Base-by-base conservation (phyloP, 2,797 vertebrate genomes). In the Mormyrus hasselquistii region DNA sequence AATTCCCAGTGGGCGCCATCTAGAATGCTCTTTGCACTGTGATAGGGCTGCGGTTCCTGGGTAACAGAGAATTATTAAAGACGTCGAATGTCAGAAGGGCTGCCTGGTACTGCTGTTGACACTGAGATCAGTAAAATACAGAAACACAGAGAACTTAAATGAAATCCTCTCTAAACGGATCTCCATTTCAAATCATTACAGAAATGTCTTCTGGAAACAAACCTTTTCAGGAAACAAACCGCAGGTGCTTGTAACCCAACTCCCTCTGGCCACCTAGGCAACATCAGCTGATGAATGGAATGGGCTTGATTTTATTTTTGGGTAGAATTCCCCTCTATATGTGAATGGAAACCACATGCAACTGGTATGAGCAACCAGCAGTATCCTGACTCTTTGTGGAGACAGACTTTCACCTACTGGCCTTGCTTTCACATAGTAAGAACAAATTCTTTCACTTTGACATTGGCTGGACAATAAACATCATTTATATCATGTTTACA, bases 61-160 rank as follows among this genome's bases (percentile, higher is more conserved):
- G 73, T 79, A 44, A 79, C 41, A 79, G 38, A 44, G 73, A 79
- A 44, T 79, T 79, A 79, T 79, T 79, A 79, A 79, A 79, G 65
- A 38, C 38, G 7, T 79, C 2, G 2, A 41, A 44, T 79, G 73
- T 79, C 73, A 44, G 73, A 44, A 44, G 73, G 38, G 73, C 14
- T 79, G 14, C 6, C 38, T 44, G 16, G 19, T 16, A 79, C 38
- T 79, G 73, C 73, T 73, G 73, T 79, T 79, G 34, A 44, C 41
- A n/a, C 7, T 41, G 73, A 79, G 38, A 44, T 79, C 73, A 44
- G 73, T 79, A 79, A 79, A 79, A 79, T 79, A 79, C 41, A 44
- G 73, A 79, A 79, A 44, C 2, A n/a, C 73, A 44, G 73, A 19
- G 38, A 19, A 16, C 34, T 19, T 44, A 44, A 44, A 41, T 79